These are phyloP conservation scores for Gobius niger DNA, from an alignment of 2,113 vertebrate species.

Conservation along the genomic window DNA sequence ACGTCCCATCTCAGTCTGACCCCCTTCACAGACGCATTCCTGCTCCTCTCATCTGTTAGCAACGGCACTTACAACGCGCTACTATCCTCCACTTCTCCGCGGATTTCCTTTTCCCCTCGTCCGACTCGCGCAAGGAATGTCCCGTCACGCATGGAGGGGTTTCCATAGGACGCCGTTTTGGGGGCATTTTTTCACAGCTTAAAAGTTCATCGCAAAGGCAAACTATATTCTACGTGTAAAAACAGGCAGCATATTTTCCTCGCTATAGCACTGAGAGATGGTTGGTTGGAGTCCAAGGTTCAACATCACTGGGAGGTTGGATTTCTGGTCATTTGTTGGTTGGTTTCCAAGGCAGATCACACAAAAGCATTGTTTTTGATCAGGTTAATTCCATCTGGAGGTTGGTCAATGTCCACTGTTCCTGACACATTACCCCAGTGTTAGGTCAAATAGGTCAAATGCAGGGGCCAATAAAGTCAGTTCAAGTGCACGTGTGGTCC, in stretches of 20 bases:
- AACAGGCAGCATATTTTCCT: constrained; percentile 62
- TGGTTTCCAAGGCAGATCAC: too few relatives aligned
- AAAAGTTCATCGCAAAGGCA: constrained; percentile 22
- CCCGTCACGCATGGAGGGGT: not conserved
- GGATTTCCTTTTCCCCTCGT: not conserved
- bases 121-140: constrained; percentile 10
- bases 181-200: not conserved
- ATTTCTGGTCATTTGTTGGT: not conserved
- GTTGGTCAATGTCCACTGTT: too few relatives aligned
- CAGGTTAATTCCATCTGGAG: not conserved
- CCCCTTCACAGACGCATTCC: constrained; percentile 42
- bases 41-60: constrained; percentile 56
- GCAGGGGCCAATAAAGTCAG: too few relatives aligned
- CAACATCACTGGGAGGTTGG: not conserved
- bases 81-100: not conserved
- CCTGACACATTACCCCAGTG: too few relatives aligned
- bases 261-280: constrained; percentile 52
- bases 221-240: constrained; percentile 35
- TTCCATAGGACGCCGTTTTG: not conserved
- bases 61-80: constrained; percentile 52
- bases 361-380: not conserved
- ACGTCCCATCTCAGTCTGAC: constrained; percentile 38
- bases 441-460: too few relatives aligned
- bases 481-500: not conserved
- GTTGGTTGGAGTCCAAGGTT: constrained; percentile 16